Percentiles rank a stretch among this genome's conserved stretches.
These are phyloP conservation scores for Drosophila buzzatii DNA, from an alignment of 2,888 invertebrate species.

Conservation along the genomic window DNA sequence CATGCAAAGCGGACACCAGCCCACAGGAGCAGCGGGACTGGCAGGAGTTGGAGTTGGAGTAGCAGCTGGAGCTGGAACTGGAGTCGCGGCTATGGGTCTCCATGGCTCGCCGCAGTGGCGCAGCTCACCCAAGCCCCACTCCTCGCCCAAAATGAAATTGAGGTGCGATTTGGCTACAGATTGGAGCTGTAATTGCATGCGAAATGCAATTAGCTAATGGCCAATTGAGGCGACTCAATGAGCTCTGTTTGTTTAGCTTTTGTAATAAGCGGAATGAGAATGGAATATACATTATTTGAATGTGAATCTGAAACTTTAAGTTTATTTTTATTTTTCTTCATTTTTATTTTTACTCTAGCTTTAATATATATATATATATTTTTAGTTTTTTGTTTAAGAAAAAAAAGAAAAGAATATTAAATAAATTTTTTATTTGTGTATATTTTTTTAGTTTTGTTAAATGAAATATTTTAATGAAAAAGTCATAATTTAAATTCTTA, in stretches of 20 bases:
- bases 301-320: background rate
- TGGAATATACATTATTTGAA: background rate
- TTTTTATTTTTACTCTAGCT: too few species aligned
- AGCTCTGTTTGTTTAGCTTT: background rate
- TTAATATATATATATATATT: background rate
- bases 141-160: slow-evolving; percentile 96
- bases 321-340: background rate
- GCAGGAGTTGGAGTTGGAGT: slow-evolving; percentile 35
- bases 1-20: slow-evolving; percentile 86
- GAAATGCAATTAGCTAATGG: slow-evolving; percentile 46
- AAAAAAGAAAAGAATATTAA: too few species aligned
- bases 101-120: slow-evolving; percentile 87
- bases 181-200: background rate
- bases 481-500: too few species aligned
- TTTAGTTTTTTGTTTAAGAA: too few species aligned
- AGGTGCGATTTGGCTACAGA: slow-evolving; percentile 87
- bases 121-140: slow-evolving; percentile 89
- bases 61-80: slow-evolving; percentile 33
- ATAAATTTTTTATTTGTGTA: too few species aligned
- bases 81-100: slow-evolving; percentile 25
- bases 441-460: too few species aligned
- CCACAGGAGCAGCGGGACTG: slow-evolving; percentile 18
- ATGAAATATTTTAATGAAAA: too few species aligned
- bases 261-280: background rate
- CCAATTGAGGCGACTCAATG: background rate